A percentile compares a stretch with the other conserved stretches of the same genome.
These are phyloP conservation scores for Stigmatopora nigra DNA, from an alignment of 2,113 vertebrate genomes.

Conservation along the genomic window DNA sequence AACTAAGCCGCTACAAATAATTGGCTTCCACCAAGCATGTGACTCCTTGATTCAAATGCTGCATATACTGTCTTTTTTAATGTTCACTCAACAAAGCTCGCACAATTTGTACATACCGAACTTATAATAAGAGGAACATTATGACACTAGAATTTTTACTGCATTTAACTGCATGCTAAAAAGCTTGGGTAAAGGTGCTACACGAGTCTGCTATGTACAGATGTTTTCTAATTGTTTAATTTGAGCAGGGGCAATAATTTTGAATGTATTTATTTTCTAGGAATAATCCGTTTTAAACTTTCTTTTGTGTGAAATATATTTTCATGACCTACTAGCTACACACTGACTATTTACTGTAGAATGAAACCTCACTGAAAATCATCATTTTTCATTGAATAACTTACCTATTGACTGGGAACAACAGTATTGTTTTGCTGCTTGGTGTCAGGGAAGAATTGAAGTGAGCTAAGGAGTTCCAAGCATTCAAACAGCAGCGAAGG, in stretches of 20 bases:
- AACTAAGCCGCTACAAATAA: constrained; percentile 23
- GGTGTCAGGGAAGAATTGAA: not conserved
- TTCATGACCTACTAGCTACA: constrained; percentile 1
- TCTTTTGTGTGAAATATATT: constrained; percentile 44
- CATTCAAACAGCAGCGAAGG: too few relatives aligned
- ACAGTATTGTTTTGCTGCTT: not conserved
- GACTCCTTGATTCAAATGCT: constrained; percentile 54
- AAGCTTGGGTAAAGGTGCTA: constrained; percentile 34
- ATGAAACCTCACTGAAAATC: not conserved
- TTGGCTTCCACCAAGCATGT: constrained; percentile 47
- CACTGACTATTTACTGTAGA: not conserved
- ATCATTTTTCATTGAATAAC: not conserved
- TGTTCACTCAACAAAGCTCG: constrained; percentile 74
- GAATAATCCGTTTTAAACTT: constrained; percentile 72
- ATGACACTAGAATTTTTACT: constrained; percentile 65
- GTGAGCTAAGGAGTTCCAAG: not conserved
- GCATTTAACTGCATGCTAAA: constrained; percentile 35
- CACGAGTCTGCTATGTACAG: constrained; percentile 76
- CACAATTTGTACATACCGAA: constrained; percentile 91
- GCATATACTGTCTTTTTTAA: constrained; percentile 69
- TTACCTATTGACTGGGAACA: not conserved
- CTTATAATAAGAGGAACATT: constrained; percentile 87
- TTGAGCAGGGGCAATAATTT: constrained; percentile 70
- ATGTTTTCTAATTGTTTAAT: constrained; percentile 84
- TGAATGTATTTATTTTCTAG: constrained; percentile 72